Percentiles rank a stretch among this genome's conserved stretches.
phyloP scores from a whole-genome alignment of 2,797 vertebrate species.

The Alca torda region DNA sequence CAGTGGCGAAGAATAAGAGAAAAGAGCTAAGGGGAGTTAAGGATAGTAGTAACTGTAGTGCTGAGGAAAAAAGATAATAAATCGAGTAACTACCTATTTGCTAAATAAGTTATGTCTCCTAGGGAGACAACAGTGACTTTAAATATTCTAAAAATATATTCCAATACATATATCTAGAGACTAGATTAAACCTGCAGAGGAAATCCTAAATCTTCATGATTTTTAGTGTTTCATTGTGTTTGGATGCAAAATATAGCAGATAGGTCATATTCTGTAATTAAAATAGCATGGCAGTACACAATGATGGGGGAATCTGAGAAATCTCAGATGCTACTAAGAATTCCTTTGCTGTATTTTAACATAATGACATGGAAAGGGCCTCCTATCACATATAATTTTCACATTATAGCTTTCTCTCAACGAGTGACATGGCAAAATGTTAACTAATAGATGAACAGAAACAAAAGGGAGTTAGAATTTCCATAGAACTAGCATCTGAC shows the following conservation, averaged over 20 bases:
- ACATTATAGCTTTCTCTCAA: background rate
- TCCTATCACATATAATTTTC: background rate
- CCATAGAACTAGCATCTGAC: background rate
- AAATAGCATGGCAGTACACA: background rate
- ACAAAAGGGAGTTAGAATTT: background rate
- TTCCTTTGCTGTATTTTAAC: background rate
- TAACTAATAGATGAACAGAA: background rate
- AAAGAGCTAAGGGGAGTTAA: background rate
- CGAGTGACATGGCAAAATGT: background rate
- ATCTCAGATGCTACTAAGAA: background rate
- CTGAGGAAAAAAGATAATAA: background rate
- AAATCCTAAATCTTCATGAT: background rate
- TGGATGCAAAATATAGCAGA: background rate
- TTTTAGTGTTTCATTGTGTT: background rate
- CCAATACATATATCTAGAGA: background rate
- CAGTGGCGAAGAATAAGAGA: background rate
- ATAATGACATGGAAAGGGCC: background rate
- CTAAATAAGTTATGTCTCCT: background rate
- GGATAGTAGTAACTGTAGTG: fast-evolving
- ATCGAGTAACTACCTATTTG: background rate
- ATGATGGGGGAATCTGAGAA: background rate
- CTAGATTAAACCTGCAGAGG: background rate
- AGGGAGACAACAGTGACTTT: background rate
- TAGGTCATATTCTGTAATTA: background rate
- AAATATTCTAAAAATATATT: background rate